Evolutionary conservation across 2,888 invertebrate genomes (phyloP), one percentile per base, ranked within the genome.

Genomic region (Stenodera caucasica): DNA sequence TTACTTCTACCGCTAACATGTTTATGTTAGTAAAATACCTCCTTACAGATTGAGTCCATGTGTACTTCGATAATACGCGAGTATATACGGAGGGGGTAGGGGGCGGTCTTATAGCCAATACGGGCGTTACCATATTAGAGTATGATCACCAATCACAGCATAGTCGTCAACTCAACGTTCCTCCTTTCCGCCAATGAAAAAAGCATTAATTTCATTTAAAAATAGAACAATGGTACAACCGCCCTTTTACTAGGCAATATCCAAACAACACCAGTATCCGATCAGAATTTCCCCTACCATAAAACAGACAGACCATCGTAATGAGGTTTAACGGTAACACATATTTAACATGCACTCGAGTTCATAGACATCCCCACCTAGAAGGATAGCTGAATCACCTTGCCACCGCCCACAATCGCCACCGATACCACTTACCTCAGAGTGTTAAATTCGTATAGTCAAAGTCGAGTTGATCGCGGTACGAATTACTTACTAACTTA

Each of bases 151-250:
- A 81, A 81, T 80, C 76, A 74, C 72, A 70, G 70, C 63, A 66
- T 61, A 66, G 70, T 68, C 68, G 68, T 69, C 66, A 67, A 70
- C 67, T 67, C 65, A 67, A 67, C 72, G 80, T 67, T 72, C 80
- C 80, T 78, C 81, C 80, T 78, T 79, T 76, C 78, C 74, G 75
- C 81, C 81, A 81, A 82, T 82, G 80, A 81, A 81, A 81, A 81
- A 80, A 78, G 79, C 81, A 81, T 81, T 80, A 81, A 81, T 81
- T 81, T 81, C 80, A 79, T 80, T 81, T 80, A 40, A 78, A 81
- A 81, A 81, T 80, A 79, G 78, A 80, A 76, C 78, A 77, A 75
- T 72, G 75, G 75, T 76, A 45, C 77, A 75, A 73, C 75, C 75
- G 77, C 75, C 77, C 78, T 45, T 45, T 45, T 77, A 75, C 77